These are phyloP conservation scores for Bos indicus DNA, from an alignment of 2,113 vertebrate genomes.

Conservation along the genomic window DNA sequence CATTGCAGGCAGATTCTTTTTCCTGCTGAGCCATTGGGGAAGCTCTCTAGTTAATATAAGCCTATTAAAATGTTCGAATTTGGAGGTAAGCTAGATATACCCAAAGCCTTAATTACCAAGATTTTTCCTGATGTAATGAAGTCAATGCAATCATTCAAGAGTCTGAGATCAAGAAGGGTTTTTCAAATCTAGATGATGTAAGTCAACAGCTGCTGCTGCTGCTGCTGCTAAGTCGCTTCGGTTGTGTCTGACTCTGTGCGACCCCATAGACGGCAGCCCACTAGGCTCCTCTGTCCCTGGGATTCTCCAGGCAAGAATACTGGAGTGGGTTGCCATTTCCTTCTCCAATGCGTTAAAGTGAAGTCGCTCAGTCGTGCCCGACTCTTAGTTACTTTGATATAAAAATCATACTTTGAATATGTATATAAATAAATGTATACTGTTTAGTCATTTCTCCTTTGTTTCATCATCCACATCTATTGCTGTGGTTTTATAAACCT, in stretches of 20 bases:
- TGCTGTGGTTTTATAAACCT: slow-evolving; percentile 73
- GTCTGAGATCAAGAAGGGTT: neutral
- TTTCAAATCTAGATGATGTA: slow-evolving; percentile 14
- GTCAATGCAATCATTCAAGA: neutral
- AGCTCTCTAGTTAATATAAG: neutral
- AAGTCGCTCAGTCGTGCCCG: too few relatives aligned
- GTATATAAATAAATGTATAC: slow-evolving; percentile 75
- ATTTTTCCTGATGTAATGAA: neutral
- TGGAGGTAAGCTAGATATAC: neutral
- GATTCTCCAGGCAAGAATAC: too few relatives aligned
- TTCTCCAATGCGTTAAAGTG: too few relatives aligned
- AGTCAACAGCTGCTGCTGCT: neutral
- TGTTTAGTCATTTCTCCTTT: slow-evolving; percentile 62
- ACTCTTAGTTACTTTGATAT: slow-evolving; percentile 62
- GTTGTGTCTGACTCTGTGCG: too few relatives aligned
- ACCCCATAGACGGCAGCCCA: too few relatives aligned
- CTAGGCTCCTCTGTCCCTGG: too few relatives aligned
- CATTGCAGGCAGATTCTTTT: neutral
- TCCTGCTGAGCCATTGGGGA: neutral
- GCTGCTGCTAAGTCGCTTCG: too few relatives aligned
- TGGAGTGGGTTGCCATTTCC: too few relatives aligned
- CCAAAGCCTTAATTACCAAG: neutral
- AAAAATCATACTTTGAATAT: slow-evolving; percentile 78
- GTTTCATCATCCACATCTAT: slow-evolving; percentile 76
- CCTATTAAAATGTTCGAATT: neutral